phyloP scores from a whole-genome alignment of 2,113 vertebrate genomes.

The Microcebus murinus region DNA sequence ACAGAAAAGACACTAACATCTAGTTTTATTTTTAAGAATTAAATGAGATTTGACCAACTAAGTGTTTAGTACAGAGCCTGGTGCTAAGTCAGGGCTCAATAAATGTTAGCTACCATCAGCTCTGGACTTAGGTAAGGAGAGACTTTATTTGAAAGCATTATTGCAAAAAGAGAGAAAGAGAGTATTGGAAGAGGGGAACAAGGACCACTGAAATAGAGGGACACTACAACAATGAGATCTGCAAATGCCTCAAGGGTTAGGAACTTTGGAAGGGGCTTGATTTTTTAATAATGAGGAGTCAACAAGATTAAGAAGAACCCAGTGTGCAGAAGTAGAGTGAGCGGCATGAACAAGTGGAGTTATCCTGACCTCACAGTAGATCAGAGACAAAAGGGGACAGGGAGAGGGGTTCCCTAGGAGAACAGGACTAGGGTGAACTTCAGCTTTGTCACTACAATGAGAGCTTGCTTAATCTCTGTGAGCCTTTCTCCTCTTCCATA shows the following conservation, averaged over 20 bases:
- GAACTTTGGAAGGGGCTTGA: neutral
- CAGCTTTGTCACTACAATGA: neutral
- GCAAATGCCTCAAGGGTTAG: neutral
- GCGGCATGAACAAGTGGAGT: neutral
- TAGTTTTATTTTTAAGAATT: constrained; percentile 5
- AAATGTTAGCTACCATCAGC: neutral
- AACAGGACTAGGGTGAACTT: neutral
- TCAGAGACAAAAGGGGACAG: neutral
- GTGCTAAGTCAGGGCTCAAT: neutral
- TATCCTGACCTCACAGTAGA: neutral
- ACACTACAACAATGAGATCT: neutral
- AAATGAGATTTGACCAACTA: neutral
- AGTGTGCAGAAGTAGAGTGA: neutral
- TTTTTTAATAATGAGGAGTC: no score
- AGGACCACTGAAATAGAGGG: neutral
- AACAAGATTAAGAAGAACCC: neutral
- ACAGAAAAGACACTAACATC: neutral
- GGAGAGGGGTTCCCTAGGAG: neutral
- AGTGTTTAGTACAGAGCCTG: neutral
- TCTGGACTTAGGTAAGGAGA: neutral
- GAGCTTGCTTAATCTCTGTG: neutral
- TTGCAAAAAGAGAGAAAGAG: neutral
- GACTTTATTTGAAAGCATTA: neutral
- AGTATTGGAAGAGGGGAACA: neutral
- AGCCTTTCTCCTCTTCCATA: neutral